phyloP scores from a whole-genome alignment of 2,888 invertebrate genomes.

The Margaritifera margaritifera region DNA sequence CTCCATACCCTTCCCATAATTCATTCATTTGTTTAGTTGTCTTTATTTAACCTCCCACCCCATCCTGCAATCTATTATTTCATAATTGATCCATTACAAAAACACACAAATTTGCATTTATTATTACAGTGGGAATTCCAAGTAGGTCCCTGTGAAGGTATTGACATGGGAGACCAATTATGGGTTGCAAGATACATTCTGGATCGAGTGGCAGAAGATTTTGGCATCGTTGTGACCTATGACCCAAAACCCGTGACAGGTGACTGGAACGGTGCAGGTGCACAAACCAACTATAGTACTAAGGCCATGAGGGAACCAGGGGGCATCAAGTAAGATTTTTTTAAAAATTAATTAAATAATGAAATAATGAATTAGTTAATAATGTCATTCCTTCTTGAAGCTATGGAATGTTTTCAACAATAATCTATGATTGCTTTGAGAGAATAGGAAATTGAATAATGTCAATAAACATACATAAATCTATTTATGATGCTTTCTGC shows the following conservation, averaged over 20 bases:
- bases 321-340: slow-evolving; percentile 67
- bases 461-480: too few relatives aligned
- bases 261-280: slow-evolving; percentile 81
- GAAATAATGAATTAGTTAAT: too few relatives aligned
- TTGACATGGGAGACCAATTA: slow-evolving; percentile 77
- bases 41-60: too few relatives aligned
- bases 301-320: slow-evolving; percentile 85
- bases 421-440: too few relatives aligned
- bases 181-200: slow-evolving; percentile 75
- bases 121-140: slow-evolving; percentile 77
- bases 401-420: too few relatives aligned
- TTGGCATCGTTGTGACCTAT: slow-evolving; percentile 74
- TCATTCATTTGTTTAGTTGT: too few relatives aligned
- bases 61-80: neutral
- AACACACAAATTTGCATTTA: neutral
- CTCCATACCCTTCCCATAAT: too few relatives aligned
- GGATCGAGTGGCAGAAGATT: slow-evolving; percentile 75
- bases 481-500: too few relatives aligned
- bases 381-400: too few relatives aligned
- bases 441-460: too few relatives aligned
- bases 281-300: slow-evolving; percentile 97
- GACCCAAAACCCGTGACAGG: slow-evolving; percentile 75
- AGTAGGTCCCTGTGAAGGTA: slow-evolving; percentile 92
- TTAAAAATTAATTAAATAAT: too few relatives aligned
- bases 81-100: neutral